Evolutionary conservation across 1,140 invertebrate genomes (phyloP).

Genomic region (Drosophila serrata): DNA sequence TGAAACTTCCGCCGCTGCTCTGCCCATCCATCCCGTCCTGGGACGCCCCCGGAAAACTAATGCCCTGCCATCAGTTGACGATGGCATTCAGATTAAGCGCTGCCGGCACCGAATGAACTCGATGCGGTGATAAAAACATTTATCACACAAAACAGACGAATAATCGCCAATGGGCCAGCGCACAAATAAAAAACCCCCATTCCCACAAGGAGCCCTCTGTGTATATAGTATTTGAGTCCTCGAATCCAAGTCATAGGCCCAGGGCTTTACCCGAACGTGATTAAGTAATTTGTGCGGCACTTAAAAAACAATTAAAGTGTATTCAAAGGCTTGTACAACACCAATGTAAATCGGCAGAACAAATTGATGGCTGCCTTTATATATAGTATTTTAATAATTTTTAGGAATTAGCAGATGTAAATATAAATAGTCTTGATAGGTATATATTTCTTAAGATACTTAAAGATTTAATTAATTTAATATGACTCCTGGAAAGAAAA

Average conservation of each 20-base stretch:
- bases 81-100: constrained; percentile 85
- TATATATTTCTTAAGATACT: neutral
- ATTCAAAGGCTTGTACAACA: constrained; percentile 22
- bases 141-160: constrained; percentile 82
- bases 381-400: constrained; percentile 14
- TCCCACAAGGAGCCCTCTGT: constrained; percentile 8
- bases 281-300: constrained; percentile 73
- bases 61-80: constrained; percentile 83
- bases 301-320: constrained; percentile 76
- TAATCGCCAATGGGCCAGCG: constrained; percentile 66
- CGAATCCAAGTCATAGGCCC: constrained; percentile 1
- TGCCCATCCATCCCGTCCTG: neutral
- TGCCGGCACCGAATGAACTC: constrained; percentile 84
- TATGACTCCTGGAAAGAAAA: neutral
- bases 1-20: constrained; percentile 74
- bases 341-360: neutral
- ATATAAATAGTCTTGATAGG: neutral
- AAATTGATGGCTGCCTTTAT: neutral
- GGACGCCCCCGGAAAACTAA: constrained; percentile 70
- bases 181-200: constrained; percentile 1
- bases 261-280: constrained; percentile 50
- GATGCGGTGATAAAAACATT: constrained; percentile 85
- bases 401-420: neutral
- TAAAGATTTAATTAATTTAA: neutral
- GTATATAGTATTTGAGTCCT: constrained; percentile 2